These are phyloP conservation scores for Bovichtus diacanthus DNA, from an alignment of 2,797 vertebrate genomes.

Conservation along the genomic window DNA sequence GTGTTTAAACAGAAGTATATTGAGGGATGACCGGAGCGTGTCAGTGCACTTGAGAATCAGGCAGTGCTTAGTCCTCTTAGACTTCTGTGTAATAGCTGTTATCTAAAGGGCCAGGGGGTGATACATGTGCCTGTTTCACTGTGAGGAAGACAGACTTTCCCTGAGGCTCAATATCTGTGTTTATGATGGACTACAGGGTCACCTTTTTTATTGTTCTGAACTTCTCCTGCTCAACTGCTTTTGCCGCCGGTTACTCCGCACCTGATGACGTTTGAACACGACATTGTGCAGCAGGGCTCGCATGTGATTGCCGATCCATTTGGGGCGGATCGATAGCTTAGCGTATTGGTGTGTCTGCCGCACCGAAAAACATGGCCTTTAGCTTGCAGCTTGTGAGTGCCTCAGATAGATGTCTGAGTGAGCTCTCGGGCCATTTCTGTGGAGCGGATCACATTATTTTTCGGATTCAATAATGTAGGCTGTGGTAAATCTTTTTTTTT, in stretches of 20 bases:
- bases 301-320: constrained; percentile 26
- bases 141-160: constrained; percentile 43
- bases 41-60: constrained; percentile 30
- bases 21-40: constrained; percentile 16
- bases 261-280: not conserved
- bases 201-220: constrained; percentile 39
- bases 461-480: constrained; percentile 28
- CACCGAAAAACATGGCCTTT: constrained; percentile 28
- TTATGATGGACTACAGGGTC: constrained; percentile 44
- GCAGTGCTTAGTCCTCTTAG: constrained; percentile 30
- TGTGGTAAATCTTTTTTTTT: constrained; percentile 12
- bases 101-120: constrained; percentile 35
- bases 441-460: not conserved
- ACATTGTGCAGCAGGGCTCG: constrained; percentile 1
- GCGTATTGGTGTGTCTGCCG: constrained; percentile 26
- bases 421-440: constrained; percentile 27
- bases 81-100: constrained; percentile 58
- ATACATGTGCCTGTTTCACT: constrained; percentile 11
- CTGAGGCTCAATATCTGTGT: constrained; percentile 20
- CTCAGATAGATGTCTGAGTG: constrained; percentile 16
- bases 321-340: constrained; percentile 42
- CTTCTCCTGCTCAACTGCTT: constrained; percentile 21
- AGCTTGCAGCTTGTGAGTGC: constrained; percentile 9
- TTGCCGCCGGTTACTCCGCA: not conserved
- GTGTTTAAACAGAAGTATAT: constrained; percentile 42